Evolutionary conservation across 1,140 invertebrate genomes (phyloP), one percentile per base, ranked within the genome.

Genomic region (Trypoxylus dichotomus): DNA sequence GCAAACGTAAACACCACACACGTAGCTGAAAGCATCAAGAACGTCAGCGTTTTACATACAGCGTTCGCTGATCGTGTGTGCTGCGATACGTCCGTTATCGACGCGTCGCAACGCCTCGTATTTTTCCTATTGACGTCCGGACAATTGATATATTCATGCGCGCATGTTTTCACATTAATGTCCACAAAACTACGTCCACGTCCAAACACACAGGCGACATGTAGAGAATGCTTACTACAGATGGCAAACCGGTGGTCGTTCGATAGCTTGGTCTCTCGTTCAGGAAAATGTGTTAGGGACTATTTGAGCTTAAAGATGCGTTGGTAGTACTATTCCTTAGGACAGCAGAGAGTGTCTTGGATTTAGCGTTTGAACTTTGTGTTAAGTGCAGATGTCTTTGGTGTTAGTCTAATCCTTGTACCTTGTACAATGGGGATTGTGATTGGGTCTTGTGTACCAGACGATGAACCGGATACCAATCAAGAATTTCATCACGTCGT

Each of bases 361-460:
- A 42, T 42, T 11, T n/a, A n/a, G n/a, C n/a, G n/a, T n/a, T n/a
- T n/a, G n/a, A 42, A 42, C 11, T 42, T 11, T 42, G 41, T 11
- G 41, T 6, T 11, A 47, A 47, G 15, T 13, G n/a, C 43, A 47
- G 75, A 76, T n/a, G n/a, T n/a, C n/a, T n/a, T 37, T 8, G 32
- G 32, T 37, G 10, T 5, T 37, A 37, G 5, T 8, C 10, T 37
- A 8, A 37, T 37, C 10, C 10, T 37, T 37, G 32, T 37, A 37
- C 1, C 0, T 37, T 37, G 43, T 47, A 3, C 3, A 47, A 93
- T 93, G 92, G 92, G 92, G 82, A 91, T 93, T 83, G 92, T 93
- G 82, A 91, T 93, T 76, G 92, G 92, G 81, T 93, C 92, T 77
- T 93, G 92, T 84, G 89, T 93, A 79, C 90, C 90, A 41, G 91